Evolutionary conservation across 2,888 invertebrate genomes (phyloP).

Genomic region (Bellardia bayeri): DNA sequence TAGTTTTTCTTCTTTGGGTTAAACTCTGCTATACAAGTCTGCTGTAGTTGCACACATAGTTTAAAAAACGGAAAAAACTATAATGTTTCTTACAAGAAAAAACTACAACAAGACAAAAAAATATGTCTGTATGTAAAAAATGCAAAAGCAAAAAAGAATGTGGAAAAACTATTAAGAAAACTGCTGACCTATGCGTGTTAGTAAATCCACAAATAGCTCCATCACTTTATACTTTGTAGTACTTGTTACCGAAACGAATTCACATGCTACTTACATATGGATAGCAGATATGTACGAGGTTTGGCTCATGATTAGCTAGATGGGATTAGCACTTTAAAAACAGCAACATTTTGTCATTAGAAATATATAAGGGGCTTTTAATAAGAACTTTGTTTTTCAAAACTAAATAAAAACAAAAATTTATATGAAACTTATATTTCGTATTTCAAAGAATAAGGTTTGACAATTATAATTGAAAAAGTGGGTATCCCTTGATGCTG

Average conservation of each 20-base stretch:
- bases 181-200: conserved; percentile 73
- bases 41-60: conserved; percentile 24
- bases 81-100: conserved; percentile 24
- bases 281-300: conserved; percentile 41
- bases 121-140: conserved; percentile 36
- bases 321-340: background rate
- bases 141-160: conserved; percentile 11
- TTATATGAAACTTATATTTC: no score
- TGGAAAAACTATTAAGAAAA: conserved; percentile 70
- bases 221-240: conserved; percentile 49
- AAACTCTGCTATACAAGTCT: conserved; percentile 31
- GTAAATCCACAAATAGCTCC: conserved; percentile 70
- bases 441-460: no score
- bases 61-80: conserved; percentile 34
- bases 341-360: no score
- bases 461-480: no score
- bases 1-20: conserved; percentile 57
- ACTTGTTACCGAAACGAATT: conserved; percentile 50
- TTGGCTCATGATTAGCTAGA: conserved; percentile 9
- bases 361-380: no score
- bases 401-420: no score
- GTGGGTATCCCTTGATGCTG: no score
- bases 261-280: conserved; percentile 1
- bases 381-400: no score
- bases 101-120: background rate